A percentile compares a stretch with the other conserved stretches of the same genome.
Conservation (phyloP, 2,888 invertebrate genomes). For the Drosophila anceps region DNA sequence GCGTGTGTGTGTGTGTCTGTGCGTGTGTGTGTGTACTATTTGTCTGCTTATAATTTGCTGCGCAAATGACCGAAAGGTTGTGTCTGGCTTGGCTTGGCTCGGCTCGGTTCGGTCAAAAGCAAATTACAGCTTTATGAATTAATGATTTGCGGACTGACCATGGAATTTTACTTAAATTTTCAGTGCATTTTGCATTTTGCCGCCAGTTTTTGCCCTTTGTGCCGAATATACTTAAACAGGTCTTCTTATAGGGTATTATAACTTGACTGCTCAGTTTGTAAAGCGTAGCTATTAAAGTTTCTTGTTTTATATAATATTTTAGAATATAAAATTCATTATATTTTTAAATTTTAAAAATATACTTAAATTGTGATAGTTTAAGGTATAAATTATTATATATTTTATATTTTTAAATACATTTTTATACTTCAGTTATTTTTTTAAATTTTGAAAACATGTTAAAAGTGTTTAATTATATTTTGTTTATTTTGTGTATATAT, state of each 20-base stretch:
- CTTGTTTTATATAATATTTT: not conserved
- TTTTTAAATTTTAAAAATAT: not conserved
- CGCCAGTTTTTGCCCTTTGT: constrained; percentile 18
- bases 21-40: constrained; percentile 38
- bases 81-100: constrained; percentile 37
- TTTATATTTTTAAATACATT: not conserved
- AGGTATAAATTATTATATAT: not conserved
- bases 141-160: constrained; percentile 55
- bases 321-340: not conserved
- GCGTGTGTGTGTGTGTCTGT: constrained; percentile 19
- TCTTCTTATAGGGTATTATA: not conserved
- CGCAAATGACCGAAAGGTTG: constrained; percentile 67
- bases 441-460: too few relatives aligned
- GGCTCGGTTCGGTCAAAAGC: constrained; percentile 46
- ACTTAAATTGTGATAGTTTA: not conserved
- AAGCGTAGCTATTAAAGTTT: not conserved
- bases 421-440: not conserved
- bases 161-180: constrained; percentile 49
- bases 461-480: too few relatives aligned
- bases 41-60: constrained; percentile 67
- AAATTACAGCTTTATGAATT: constrained; percentile 75
- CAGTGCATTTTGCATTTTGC: constrained; percentile 25
- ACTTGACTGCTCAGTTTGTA: not conserved
- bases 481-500: too few relatives aligned
- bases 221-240: not conserved